phyloP scores from a whole-genome alignment of 2,797 vertebrate genomes.

The Rhynchotus rufescens region DNA sequence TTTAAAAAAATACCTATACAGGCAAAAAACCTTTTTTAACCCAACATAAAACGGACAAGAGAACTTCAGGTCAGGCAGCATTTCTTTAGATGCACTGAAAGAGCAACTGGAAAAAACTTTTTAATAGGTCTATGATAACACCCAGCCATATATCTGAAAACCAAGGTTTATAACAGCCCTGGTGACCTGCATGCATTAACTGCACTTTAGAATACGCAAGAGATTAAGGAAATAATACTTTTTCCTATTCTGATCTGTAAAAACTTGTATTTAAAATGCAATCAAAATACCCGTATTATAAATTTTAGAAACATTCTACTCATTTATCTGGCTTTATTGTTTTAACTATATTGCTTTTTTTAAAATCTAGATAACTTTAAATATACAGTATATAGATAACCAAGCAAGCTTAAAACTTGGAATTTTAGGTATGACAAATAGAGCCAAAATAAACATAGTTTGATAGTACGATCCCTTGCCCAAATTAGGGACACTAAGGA shows the following conservation, averaged over 20 bases:
- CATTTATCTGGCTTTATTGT: constrained; percentile 62
- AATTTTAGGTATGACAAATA: constrained; percentile 58
- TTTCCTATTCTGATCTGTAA: neutral
- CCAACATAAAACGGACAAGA: constrained; percentile 62
- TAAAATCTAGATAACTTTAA: constrained; percentile 65
- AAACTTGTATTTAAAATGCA: constrained; percentile 60
- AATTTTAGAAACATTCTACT: constrained; percentile 71
- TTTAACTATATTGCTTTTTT: constrained; percentile 80
- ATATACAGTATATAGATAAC: neutral
- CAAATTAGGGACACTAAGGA: neutral
- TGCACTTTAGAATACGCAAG: neutral
- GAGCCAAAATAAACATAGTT: constrained; percentile 36
- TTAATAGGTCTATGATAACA: neutral
- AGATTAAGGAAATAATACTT: neutral
- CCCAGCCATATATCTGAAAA: neutral
- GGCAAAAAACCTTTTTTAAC: constrained; percentile 58
- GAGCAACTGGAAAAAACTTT: neutral
- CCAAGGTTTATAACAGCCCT: constrained; percentile 10
- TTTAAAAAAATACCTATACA: constrained; percentile 63
- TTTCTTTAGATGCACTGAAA: neutral
- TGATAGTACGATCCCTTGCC: neutral
- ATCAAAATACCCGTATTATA: constrained; percentile 79
- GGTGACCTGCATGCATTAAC: neutral
- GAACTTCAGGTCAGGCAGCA: constrained; percentile 62
- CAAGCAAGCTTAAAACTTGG: constrained; percentile 33